phyloP scores from a whole-genome alignment of 1,140 invertebrate genomes.

The Drosophila albomicans region DNA sequence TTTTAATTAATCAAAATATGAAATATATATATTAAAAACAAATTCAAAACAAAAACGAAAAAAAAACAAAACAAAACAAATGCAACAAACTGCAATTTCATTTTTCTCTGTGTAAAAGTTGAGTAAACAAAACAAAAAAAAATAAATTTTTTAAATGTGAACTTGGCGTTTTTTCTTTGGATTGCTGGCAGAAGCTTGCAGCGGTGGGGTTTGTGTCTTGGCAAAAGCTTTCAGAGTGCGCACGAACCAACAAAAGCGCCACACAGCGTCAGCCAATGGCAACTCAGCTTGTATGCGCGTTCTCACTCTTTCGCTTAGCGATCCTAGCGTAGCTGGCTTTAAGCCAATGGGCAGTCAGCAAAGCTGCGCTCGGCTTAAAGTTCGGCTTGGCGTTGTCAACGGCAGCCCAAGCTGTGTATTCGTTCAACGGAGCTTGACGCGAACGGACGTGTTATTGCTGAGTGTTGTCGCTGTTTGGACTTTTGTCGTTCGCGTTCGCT shows the following conservation, averaged over 20 bases:
- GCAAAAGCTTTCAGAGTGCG: conserved; percentile 18
- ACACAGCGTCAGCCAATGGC: conserved; percentile 4
- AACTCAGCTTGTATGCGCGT: background rate
- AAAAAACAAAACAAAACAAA: conserved; percentile 59
- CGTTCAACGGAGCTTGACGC: conserved; percentile 44
- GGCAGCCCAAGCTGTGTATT: conserved; percentile 41
- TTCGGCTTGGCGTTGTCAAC: conserved; percentile 6
- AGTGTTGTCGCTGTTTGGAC: background rate
- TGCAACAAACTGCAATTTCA: conserved; percentile 74
- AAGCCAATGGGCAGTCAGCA: conserved; percentile 28
- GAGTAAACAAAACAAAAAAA: conserved; percentile 63
- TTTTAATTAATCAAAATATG: conserved; percentile 82
- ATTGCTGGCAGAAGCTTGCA: background rate
- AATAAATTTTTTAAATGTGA: conserved; percentile 79
- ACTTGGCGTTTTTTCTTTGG: background rate
- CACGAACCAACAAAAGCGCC: conserved; percentile 4
- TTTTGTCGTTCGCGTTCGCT: background rate
- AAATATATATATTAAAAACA: conserved; percentile 40
- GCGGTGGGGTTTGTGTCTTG: conserved; percentile 5
- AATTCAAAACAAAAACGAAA: conserved; percentile 1
- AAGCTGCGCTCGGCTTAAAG: conserved; percentile 10
- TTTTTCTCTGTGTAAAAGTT: conserved; percentile 83
- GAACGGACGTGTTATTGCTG: conserved; percentile 43
- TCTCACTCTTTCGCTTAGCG: background rate
- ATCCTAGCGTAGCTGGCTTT: background rate